These are phyloP conservation scores for Aphaenogaster floridana DNA, from an alignment of 1,140 invertebrate genomes.

Conservation along the genomic window DNA sequence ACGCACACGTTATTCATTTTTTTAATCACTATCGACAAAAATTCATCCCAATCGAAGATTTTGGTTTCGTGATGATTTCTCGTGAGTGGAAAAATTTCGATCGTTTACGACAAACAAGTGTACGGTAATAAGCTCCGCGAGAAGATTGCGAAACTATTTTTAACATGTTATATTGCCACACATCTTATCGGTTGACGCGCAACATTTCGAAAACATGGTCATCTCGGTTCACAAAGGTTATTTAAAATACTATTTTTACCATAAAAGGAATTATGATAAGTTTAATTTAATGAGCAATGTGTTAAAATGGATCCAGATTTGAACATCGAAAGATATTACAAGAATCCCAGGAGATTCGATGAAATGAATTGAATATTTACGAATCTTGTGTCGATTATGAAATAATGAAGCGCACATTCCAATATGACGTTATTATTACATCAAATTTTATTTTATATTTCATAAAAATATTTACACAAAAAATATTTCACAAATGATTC, in stretches of 20 bases:
- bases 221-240: constrained; percentile 21
- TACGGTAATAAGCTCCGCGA: background rate
- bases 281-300: background rate
- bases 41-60: no score
- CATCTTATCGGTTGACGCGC: constrained; percentile 32
- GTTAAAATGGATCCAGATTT: background rate
- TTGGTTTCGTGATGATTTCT: no score
- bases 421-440: constrained; percentile 26
- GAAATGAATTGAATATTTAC: background rate
- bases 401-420: background rate
- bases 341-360: background rate
- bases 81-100: background rate
- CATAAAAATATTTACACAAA: background rate
- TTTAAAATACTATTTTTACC: background rate
- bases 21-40: no score
- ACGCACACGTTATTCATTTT: no score
- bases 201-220: constrained; percentile 39
- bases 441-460: no score
- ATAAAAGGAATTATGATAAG: background rate
- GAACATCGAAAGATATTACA: background rate
- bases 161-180: constrained; percentile 13
- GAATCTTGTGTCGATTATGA: background rate
- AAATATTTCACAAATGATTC: background rate
- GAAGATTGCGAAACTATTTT: constrained; percentile 9
- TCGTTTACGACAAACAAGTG: background rate